Percentiles rank a stretch among this genome's conserved stretches.
Conservation (phyloP, 2,797 vertebrate genomes). For the Rallus crepitans region DNA sequence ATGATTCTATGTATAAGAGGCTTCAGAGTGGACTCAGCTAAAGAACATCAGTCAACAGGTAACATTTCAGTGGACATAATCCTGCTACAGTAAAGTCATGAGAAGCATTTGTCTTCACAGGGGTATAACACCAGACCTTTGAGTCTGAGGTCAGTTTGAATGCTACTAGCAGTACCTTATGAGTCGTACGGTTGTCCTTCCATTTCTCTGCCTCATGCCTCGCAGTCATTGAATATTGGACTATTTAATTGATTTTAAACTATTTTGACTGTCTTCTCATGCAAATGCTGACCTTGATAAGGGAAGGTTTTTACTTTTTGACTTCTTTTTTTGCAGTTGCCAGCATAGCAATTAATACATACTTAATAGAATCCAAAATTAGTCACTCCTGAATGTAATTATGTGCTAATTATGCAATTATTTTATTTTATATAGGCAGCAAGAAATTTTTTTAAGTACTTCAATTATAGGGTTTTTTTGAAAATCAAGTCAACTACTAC, state of each 20-base stretch:
- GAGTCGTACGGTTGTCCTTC: neutral
- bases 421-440: constrained; percentile 72
- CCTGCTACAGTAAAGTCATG: neutral
- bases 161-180: neutral
- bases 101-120: neutral
- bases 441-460: constrained; percentile 34
- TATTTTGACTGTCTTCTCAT: neutral
- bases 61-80: neutral
- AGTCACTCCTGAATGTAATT: constrained; percentile 67
- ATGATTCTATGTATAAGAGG: neutral
- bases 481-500: constrained; percentile 72
- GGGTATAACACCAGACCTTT: neutral
- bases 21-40: neutral
- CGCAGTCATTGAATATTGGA: neutral
- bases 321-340: neutral
- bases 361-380: constrained; percentile 62
- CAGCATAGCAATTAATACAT: constrained; percentile 3
- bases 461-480: constrained; percentile 55
- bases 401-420: constrained; percentile 74
- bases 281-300: constrained; percentile 47
- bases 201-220: neutral
- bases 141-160: neutral
- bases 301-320: neutral
- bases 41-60: neutral
- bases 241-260: neutral